Conservation (phyloP, 2,797 vertebrate genomes). For the Liparis tanakae region DNA sequence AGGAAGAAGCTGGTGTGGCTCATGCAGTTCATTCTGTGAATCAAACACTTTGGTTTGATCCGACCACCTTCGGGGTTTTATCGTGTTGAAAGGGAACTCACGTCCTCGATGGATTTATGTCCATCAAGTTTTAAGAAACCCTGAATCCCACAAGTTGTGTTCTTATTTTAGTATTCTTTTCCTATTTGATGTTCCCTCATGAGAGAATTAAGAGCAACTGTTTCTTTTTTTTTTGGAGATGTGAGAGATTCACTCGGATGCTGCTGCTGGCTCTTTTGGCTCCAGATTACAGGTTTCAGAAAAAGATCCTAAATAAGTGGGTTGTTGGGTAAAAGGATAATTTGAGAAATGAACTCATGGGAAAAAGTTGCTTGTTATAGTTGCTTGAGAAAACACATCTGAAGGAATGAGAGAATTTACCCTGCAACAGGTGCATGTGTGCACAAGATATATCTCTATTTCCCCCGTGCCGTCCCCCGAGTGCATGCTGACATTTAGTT, state of each 20-base stretch:
- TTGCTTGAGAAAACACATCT: neutral
- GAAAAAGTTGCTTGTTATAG: slow-evolving; percentile 12
- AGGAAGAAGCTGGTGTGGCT: neutral
- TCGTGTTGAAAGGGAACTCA: slow-evolving; percentile 24
- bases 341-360: slow-evolving; percentile 13
- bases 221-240: slow-evolving; percentile 26
- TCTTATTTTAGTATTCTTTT: slow-evolving; percentile 37
- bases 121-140: slow-evolving; percentile 55
- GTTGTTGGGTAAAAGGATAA: neutral
- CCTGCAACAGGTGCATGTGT: slow-evolving; percentile 26
- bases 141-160: slow-evolving; percentile 44
- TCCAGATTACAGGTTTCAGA: slow-evolving; percentile 24
- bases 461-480: slow-evolving; percentile 1
- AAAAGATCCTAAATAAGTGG: slow-evolving; percentile 18
- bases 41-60: slow-evolving; percentile 39
- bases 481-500: slow-evolving; percentile 26
- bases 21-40: slow-evolving; percentile 9
- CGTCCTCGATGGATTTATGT: slow-evolving; percentile 22
- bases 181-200: slow-evolving; percentile 45
- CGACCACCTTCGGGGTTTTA: slow-evolving; percentile 23
- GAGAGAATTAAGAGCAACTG: slow-evolving; percentile 16
- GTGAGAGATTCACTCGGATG: slow-evolving; percentile 18
- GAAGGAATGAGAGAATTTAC: neutral
- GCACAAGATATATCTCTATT: neutral
- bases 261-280: slow-evolving; percentile 11